Conservation (phyloP, 2,797 vertebrate species). For the Rhinoraja longicauda region DNA sequence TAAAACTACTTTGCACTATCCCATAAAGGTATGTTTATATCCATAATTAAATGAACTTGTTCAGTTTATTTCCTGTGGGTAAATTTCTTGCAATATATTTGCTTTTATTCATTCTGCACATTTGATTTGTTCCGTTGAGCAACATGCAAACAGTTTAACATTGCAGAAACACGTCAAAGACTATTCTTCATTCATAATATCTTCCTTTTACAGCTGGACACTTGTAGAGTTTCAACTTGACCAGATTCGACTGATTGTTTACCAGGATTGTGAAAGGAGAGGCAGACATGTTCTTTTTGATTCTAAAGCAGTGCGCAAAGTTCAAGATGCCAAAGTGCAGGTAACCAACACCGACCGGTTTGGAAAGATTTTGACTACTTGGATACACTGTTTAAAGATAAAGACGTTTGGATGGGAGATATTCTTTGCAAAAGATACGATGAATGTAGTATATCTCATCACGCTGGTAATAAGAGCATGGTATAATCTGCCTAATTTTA, state of each 20-base stretch:
- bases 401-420: not conserved
- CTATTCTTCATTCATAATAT: constrained; percentile 42
- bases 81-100: not conserved
- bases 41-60: not conserved
- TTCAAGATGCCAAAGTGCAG: constrained; percentile 57
- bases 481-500: not conserved
- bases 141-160: not conserved
- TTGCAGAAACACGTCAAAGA: not conserved
- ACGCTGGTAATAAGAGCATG: no score
- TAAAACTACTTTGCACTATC: not conserved
- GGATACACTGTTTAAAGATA: not conserved
- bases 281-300: constrained; percentile 79
- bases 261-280: constrained; percentile 77
- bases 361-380: not conserved
- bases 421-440: not conserved
- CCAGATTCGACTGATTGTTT: constrained; percentile 75
- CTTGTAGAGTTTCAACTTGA: constrained; percentile 70
- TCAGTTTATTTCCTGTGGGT: not conserved
- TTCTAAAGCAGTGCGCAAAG: constrained; percentile 71
- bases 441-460: not conserved
- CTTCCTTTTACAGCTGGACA: constrained; percentile 59
- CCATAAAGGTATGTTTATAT: not conserved
- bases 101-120: not conserved
- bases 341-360: constrained; percentile 49
- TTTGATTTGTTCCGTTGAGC: not conserved